A percentile compares a stretch with the other conserved stretches of the same genome.
Conservation (phyloP, 2,888 invertebrate genomes). For the Saturnia japonica region DNA sequence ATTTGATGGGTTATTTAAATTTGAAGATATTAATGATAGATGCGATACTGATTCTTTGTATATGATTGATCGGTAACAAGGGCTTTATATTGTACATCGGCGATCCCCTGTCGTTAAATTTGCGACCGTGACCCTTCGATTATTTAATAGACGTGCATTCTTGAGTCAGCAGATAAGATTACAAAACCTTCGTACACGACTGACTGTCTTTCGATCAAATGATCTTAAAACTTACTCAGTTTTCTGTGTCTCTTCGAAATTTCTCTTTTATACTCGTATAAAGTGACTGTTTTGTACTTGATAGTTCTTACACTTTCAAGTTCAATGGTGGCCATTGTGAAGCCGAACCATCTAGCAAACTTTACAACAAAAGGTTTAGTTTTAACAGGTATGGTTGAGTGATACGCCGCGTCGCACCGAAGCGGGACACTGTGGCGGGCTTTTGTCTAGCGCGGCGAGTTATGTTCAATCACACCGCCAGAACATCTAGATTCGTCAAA, state of each 20-base stretch:
- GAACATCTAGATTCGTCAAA: not conserved
- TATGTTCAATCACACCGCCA: too few species aligned
- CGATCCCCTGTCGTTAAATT: constrained; percentile 9
- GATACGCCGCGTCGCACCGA: too few species aligned
- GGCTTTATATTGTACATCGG: constrained; percentile 15
- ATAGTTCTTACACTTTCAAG: not conserved
- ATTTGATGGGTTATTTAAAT: not conserved
- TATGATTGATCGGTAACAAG: constrained; percentile 9
- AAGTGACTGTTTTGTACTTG: not conserved
- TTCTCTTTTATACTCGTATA: not conserved
- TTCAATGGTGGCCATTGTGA: not conserved
- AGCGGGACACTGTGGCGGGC: too few species aligned
- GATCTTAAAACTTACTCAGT: not conserved
- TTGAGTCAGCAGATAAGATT: constrained; percentile 3
- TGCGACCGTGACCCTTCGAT: constrained; percentile 20
- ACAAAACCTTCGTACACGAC: not conserved
- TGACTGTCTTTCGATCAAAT: not conserved
- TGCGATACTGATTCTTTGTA: not conserved
- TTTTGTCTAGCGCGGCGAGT: too few species aligned
- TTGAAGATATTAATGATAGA: not conserved
- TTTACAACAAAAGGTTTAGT: not conserved
- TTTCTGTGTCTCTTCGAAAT: not conserved
- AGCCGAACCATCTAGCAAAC: not conserved
- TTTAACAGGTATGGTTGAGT: not conserved
- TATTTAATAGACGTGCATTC: constrained; percentile 10